Percentiles rank a stretch among this genome's conserved stretches.
phyloP scores from a whole-genome alignment of 2,113 vertebrate species.

The Bufo gargarizans region DNA sequence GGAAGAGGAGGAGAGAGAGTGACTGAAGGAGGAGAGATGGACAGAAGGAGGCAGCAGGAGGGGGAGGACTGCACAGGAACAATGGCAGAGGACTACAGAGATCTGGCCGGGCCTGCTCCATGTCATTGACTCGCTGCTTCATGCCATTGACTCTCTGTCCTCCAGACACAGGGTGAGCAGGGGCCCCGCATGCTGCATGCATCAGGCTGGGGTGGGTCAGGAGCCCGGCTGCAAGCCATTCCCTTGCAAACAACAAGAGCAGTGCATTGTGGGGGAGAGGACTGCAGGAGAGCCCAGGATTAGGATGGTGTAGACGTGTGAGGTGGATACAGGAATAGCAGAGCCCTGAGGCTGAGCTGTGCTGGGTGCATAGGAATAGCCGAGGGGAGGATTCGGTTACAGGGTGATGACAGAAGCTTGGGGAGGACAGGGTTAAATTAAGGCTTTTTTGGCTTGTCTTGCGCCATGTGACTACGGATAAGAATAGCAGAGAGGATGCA shows the following conservation, averaged over 20 bases:
- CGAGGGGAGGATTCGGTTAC: not conserved
- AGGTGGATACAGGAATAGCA: not conserved
- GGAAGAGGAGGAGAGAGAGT: not conserved
- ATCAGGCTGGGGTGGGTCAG: not conserved
- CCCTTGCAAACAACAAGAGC: not conserved
- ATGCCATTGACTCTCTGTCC: conserved; percentile 14
- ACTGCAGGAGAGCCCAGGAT: not conserved
- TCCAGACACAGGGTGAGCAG: conserved; percentile 32
- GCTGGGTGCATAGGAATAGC: not conserved
- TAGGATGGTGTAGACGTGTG: not conserved
- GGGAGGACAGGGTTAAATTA: not conserved
- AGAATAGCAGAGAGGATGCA: not conserved
- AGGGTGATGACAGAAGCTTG: no score
- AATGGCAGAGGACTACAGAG: conserved; percentile 53
- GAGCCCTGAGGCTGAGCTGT: not conserved
- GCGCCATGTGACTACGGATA: not conserved
- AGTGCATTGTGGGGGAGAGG: conserved; percentile 15
- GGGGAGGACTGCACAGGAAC: conserved; percentile 36
- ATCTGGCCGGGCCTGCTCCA: conserved; percentile 29
- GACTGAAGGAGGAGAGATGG: not conserved
- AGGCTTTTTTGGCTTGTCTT: not conserved
- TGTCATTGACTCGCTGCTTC: conserved; percentile 37
- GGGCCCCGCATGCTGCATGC: not conserved
- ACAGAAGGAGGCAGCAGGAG: conserved; percentile 28
- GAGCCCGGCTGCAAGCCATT: not conserved